phyloP scores from a whole-genome alignment of 2,797 vertebrate species.

The Alauda arvensis region DNA sequence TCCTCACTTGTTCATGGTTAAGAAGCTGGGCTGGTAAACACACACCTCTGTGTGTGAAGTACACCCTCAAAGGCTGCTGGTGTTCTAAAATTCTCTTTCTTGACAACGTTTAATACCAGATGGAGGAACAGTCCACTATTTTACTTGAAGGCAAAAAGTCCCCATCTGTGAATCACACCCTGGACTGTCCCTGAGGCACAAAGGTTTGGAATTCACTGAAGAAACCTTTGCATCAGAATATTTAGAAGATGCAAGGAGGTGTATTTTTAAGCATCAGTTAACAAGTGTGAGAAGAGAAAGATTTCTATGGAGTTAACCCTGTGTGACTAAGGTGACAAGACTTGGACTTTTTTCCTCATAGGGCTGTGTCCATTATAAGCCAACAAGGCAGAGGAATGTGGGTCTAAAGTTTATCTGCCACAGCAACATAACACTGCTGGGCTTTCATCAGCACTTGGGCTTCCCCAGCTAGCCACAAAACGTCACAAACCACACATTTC shows the following conservation, averaged over 20 bases:
- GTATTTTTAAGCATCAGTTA: neutral
- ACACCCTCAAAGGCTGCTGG: neutral
- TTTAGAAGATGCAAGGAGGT: neutral
- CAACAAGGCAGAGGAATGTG: neutral
- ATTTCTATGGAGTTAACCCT: neutral
- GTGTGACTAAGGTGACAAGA: neutral
- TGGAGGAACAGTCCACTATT: neutral
- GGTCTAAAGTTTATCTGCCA: neutral
- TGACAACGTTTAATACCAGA: neutral
- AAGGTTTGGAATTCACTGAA: neutral
- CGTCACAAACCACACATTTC: neutral
- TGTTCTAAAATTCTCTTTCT: neutral
- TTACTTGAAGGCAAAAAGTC: neutral
- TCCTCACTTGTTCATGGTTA: neutral
- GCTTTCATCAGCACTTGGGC: neutral
- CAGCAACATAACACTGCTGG: neutral
- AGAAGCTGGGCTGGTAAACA: neutral
- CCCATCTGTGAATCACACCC: neutral
- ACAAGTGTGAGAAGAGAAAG: neutral
- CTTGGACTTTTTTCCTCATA: neutral
- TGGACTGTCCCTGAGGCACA: neutral
- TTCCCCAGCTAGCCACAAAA: constrained; percentile 12
- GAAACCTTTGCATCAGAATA: neutral
- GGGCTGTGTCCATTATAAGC: neutral
- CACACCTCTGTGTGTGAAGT: neutral